Base-by-base conservation (phyloP, 2,797 vertebrate genomes). In the Thripadectes ignobilis region DNA sequence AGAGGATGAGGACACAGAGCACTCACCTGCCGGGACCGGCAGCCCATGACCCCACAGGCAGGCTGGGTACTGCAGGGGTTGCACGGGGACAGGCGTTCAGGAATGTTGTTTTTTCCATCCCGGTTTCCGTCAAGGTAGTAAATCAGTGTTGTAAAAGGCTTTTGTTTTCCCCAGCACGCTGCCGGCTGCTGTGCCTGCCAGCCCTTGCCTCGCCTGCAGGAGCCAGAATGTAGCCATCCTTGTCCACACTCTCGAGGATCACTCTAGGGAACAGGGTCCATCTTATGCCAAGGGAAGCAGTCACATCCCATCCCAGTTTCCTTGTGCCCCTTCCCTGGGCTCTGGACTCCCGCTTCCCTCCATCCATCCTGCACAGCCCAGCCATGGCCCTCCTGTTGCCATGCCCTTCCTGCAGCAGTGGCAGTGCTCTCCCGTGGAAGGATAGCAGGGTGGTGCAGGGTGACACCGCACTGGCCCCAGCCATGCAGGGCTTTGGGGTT, bases 81-180 rank as follows among this genome's bases (percentile, higher is more conserved):
- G 77, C 49, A 12, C 0, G 22, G 88, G 95, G 92, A 95, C 91
- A 92, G 58, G 57, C 58, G 2, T 55, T 69, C 86, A 73, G 92
- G 88, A 97, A 92, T 90, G 92, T 85, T 87, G 88, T 71, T 95
- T 92, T 95, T 94, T 88, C 76, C 92, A 88, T 69, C 87, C 67
- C 1, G 1, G 77, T 91, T 96, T 96, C 92, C 51, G 11, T 71
- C 72, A 71, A 93, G 92, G 92, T 91, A 95, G 82, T 93, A 95
- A 97, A 95, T 92, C 91, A 96, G 62, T 0, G 1, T 66, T 68
- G 69, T 63, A 89, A 85, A 87, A 78, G 62, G 73, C 88, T 91
- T 91, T 94, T 95, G 95, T 93, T 93, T 92, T 51, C 82, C 93
- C 51, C 86, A 41, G 83, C 75, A 39, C 4, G n/a, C 54, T n/a